A percentile compares a stretch with the other conserved stretches of the same genome.
Conservation (phyloP, 2,888 invertebrate species). For the Ectobius pallidus region DNA sequence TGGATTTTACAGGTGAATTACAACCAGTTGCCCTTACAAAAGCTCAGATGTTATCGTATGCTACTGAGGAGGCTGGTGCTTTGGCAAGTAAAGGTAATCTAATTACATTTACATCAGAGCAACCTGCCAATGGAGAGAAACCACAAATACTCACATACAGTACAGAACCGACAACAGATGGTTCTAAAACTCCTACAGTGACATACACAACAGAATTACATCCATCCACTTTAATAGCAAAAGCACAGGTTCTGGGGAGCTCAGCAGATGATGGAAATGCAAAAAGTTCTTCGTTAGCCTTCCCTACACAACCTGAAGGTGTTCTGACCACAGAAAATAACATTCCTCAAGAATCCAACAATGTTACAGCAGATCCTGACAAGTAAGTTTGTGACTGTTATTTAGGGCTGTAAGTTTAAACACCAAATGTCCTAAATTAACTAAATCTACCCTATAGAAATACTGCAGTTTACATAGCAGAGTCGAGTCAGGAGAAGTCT, state of each 20-base stretch:
- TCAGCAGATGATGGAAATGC: neutral
- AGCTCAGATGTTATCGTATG: constrained; percentile 9
- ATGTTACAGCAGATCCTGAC: neutral
- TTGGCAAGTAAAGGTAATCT: neutral
- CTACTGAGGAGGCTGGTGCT: neutral
- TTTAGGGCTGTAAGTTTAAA: no score
- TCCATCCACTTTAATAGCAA: neutral
- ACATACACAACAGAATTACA: neutral
- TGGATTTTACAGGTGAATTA: constrained; percentile 8
- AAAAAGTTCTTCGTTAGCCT: constrained; percentile 1
- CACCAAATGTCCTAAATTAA: no score
- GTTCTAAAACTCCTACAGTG: neutral
- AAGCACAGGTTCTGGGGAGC: neutral
- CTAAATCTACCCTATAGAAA: no score
- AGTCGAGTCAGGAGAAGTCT: no score
- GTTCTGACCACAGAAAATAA: neutral
- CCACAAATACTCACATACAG: constrained; percentile 18
- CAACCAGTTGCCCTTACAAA: constrained; percentile 28
- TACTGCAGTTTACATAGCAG: no score
- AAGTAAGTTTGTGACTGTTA: no score
- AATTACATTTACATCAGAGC: constrained; percentile 11
- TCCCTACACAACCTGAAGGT: neutral
- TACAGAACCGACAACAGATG: constrained; percentile 3
- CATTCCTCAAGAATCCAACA: constrained; percentile 4
- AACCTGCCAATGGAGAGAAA: neutral